These are phyloP conservation scores for Steatornis caripensis DNA, from an alignment of 2,113 vertebrate species.

Conservation along the genomic window DNA sequence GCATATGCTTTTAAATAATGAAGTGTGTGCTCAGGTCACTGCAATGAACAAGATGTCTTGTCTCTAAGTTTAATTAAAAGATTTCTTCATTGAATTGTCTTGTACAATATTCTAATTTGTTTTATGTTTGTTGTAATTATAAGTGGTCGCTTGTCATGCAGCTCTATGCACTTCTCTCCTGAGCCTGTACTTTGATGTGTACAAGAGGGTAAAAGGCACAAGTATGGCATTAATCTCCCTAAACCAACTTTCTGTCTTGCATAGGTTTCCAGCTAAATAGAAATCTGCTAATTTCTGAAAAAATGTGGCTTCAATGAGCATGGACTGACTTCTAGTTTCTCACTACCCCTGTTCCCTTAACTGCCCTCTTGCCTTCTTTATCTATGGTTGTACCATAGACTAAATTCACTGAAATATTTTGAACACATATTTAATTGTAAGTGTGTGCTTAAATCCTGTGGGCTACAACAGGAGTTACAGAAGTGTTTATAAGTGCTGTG, in stretches of 20 bases:
- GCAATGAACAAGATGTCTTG: not conserved
- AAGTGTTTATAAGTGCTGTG: not conserved
- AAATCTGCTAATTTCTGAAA: not conserved
- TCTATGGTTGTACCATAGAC: not conserved
- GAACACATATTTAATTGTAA: not conserved
- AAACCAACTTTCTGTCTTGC: not conserved
- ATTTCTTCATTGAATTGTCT: not conserved
- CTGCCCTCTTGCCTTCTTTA: not conserved
- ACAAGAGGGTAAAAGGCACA: not conserved
- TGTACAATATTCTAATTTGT: not conserved
- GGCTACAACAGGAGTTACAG: not conserved
- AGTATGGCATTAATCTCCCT: not conserved
- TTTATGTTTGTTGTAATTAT: not conserved
- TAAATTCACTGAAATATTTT: not conserved
- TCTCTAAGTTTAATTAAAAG: conserved; percentile 12
- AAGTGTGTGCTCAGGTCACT: not conserved
- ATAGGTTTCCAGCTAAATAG: not conserved
- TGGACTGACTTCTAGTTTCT: not conserved
- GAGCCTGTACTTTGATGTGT: not conserved
- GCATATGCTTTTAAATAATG: not conserved
- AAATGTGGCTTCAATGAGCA: not conserved
- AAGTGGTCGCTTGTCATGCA: not conserved
- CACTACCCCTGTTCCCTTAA: not conserved
- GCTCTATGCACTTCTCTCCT: not conserved
- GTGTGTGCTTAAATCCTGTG: accelerated